phyloP scores from a whole-genome alignment of 2,113 vertebrate species.

The Ophthalmolycus amberensis region DNA sequence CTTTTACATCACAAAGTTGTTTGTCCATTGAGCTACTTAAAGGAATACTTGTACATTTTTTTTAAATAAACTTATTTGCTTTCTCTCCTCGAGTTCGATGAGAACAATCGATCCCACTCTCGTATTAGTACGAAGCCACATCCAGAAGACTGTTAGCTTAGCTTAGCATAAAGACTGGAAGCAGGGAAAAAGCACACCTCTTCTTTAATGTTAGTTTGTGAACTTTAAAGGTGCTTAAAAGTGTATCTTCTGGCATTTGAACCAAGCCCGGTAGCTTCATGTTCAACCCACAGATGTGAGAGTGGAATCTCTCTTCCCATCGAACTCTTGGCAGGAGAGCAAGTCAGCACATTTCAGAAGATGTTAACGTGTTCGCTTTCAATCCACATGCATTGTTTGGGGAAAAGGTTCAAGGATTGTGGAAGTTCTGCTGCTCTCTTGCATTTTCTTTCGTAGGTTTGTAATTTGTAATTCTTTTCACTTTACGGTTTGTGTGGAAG shows the following conservation, averaged over 20 bases:
- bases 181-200: too few relatives aligned
- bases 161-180: not conserved
- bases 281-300: not conserved
- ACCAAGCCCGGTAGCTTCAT: not conserved
- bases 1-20: not conserved
- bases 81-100: not conserved
- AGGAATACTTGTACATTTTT: not conserved
- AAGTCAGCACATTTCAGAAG: not conserved
- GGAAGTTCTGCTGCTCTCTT: not conserved
- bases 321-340: not conserved
- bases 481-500: not conserved
- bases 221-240: not conserved
- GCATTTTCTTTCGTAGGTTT: not conserved
- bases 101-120: not conserved
- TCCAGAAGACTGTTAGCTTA: not conserved
- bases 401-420: not conserved
- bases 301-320: not conserved
- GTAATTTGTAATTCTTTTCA: not conserved
- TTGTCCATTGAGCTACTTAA: not conserved
- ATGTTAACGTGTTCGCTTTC: not conserved
- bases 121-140: not conserved
- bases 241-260: not conserved
- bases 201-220: not conserved
- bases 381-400: not conserved
- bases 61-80: not conserved